phyloP scores from a whole-genome alignment of 2,888 invertebrate genomes.

The Cheilosia pagana region DNA sequence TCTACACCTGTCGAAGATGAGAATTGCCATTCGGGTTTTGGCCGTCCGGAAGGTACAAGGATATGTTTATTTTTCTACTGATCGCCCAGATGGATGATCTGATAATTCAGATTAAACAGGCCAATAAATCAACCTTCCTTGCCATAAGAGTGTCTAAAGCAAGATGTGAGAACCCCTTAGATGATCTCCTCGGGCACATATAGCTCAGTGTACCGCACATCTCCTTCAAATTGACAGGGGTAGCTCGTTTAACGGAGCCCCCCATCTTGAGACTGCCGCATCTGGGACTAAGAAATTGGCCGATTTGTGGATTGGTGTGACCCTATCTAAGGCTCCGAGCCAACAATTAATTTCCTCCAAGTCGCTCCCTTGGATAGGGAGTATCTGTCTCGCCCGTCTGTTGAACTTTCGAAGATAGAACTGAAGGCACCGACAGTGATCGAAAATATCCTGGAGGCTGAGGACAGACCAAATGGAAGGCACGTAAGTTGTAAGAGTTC shows the following conservation, averaged over 20 bases:
- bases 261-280: conserved; percentile 32
- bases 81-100: conserved; percentile 13
- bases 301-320: not conserved
- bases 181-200: conserved; percentile 1
- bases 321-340: not conserved
- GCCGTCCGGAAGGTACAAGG: conserved; percentile 15
- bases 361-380: conserved; percentile 5
- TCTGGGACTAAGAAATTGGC: conserved; percentile 11
- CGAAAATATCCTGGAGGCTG: conserved; percentile 32
- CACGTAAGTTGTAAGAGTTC: conserved; percentile 37
- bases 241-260: conserved; percentile 23
- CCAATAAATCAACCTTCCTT: conserved; percentile 20
- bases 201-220: conserved; percentile 14
- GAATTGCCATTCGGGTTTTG: conserved; percentile 26
- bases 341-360: conserved; percentile 15
- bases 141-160: conserved; percentile 36
- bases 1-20: conserved; percentile 6
- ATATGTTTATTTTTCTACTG: conserved; percentile 25
- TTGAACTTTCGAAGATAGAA: conserved; percentile 17
- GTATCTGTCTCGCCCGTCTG: conserved; percentile 1
- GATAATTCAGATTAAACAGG: conserved; percentile 20
- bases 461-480: conserved; percentile 38
- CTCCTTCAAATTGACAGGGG: conserved; percentile 31
- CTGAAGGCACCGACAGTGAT: conserved; percentile 11
- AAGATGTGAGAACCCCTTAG: conserved; percentile 23